Conservation (phyloP, 2,797 vertebrate genomes). For the Pogonophryne albipinna region DNA sequence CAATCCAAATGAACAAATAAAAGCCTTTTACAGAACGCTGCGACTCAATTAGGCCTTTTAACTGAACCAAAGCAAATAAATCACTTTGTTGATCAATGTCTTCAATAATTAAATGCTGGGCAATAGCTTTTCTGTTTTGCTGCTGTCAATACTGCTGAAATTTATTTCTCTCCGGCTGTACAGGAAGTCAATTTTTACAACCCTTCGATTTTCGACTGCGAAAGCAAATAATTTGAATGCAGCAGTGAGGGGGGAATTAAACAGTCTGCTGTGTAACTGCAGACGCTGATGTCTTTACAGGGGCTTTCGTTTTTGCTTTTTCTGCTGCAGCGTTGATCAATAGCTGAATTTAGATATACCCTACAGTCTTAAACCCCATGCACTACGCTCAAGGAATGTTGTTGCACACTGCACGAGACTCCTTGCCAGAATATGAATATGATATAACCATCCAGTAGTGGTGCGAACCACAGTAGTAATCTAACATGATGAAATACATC, state of each 20-base stretch:
- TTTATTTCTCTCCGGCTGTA: constrained; percentile 85
- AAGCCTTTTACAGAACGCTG: constrained; percentile 69
- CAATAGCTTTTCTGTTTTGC: constrained; percentile 87
- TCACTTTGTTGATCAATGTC: constrained; percentile 88
- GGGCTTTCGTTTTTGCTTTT: constrained; percentile 45
- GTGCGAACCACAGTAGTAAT: constrained; percentile 65
- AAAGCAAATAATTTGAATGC: constrained; percentile 90
- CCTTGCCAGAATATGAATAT: constrained; percentile 60
- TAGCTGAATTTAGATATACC: constrained; percentile 78
- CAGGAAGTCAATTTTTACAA: constrained; percentile 92
- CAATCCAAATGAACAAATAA: constrained; percentile 78
- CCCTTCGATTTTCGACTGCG: constrained; percentile 88
- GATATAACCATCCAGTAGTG: constrained; percentile 62
- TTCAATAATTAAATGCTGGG: constrained; percentile 92
- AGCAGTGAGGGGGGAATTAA: constrained; percentile 74
- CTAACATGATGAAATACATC: constrained; percentile 78
- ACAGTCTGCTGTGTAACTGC: constrained; percentile 71
- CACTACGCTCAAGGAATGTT: constrained; percentile 48
- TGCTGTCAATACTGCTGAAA: constrained; percentile 84
- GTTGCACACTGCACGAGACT: constrained; percentile 43
- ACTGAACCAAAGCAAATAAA: constrained; percentile 83
- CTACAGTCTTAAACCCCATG: constrained; percentile 58
- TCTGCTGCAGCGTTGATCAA: constrained; percentile 72
- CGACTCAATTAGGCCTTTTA: constrained; percentile 85
- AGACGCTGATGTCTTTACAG: constrained; percentile 69